These are phyloP conservation scores for Gerosis bhagava DNA, from an alignment of 2,888 invertebrate genomes.

Conservation along the genomic window DNA sequence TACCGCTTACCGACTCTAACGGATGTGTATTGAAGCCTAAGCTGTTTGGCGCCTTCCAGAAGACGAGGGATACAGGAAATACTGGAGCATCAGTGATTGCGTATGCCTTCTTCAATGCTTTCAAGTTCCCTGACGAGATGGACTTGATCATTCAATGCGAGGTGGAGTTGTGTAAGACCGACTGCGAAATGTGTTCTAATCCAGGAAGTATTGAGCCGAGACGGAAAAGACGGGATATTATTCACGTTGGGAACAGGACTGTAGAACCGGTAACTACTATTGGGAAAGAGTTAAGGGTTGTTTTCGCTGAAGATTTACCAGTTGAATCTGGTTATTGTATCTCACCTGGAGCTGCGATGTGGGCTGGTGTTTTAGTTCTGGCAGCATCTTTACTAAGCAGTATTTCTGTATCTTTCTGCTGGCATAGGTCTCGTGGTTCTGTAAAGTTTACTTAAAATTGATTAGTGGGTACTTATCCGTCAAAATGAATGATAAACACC, in stretches of 20 bases:
- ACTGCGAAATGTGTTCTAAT: constrained; percentile 88
- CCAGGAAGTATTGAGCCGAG: constrained; percentile 82
- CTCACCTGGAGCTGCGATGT: constrained; percentile 84
- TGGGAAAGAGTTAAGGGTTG: constrained; percentile 85
- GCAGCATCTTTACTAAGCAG: constrained; percentile 82
- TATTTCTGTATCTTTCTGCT: constrained; percentile 61
- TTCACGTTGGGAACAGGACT: constrained; percentile 72
- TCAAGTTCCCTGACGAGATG: constrained; percentile 93
- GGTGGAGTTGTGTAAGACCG: constrained; percentile 90
- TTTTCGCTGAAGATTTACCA: constrained; percentile 86
- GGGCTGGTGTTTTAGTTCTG: constrained; percentile 83
- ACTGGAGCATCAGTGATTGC: constrained; percentile 89
- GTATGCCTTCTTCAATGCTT: constrained; percentile 90
- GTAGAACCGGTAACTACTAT: constrained; percentile 83
- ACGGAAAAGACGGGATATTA: constrained; percentile 67
- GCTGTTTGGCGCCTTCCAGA: constrained; percentile 91
- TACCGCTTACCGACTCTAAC: constrained; percentile 87
- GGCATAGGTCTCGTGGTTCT: constrained; percentile 63
- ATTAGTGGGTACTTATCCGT: no score
- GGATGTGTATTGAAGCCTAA: constrained; percentile 92
- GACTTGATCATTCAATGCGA: constrained; percentile 92
- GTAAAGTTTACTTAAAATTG: constrained; percentile 52
- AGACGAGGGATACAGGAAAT: constrained; percentile 88
- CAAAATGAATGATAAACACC: no score
- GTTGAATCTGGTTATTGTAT: constrained; percentile 81